Evolutionary conservation across 2,113 vertebrate species (phyloP), one percentile per base, ranked within the genome.

Genomic region (Amphiprion ocellaris): DNA sequence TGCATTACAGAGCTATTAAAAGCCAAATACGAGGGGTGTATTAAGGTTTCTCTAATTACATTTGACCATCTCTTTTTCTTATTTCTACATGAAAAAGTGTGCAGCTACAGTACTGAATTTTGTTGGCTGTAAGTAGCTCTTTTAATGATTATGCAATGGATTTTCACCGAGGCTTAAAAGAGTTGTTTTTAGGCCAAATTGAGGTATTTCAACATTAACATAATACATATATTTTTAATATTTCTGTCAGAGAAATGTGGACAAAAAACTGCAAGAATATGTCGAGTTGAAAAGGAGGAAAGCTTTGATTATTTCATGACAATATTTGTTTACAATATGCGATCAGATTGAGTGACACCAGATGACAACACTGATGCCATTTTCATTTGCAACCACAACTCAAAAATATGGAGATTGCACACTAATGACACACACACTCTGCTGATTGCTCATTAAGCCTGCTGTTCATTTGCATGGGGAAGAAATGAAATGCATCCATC

Each of bases 401-500:
- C 64, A 74, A 76, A 86, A 78, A 79, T 80, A 91, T 86, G 71
- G 37, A 74, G 63, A 80, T 77, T 69, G 66, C 78, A 70, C 55
- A 68, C 55, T 65, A 72, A 77, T 75, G 64, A 39, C 37, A 28
- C 37, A 66, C 41, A 23, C 75, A 41, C 69, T 50, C 49, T 1
- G 16, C 77, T 90, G 90, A 91, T 88, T 88, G 74, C 88, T 89
- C 72, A 78, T 87, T 87, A 89, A 23, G 54, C 44, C 16, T n/a
- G 56, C 73, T 69, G 60, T 37, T 88, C 59, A 69, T 85, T 83
- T 81, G 81, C 81, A 84, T 61, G 67, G 46, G 50, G 28, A 70
- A 69, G 58, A 77, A 77, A 69, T 70, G 47, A 73, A 82, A 82
- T 14, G 50, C 71, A 74, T 82, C 79, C 72, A 53, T 85, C 70